Percentiles rank a stretch among this genome's conserved stretches.
These are phyloP conservation scores for Chironomus riparius DNA, from an alignment of 2,888 invertebrate species.

Conservation along the genomic window DNA sequence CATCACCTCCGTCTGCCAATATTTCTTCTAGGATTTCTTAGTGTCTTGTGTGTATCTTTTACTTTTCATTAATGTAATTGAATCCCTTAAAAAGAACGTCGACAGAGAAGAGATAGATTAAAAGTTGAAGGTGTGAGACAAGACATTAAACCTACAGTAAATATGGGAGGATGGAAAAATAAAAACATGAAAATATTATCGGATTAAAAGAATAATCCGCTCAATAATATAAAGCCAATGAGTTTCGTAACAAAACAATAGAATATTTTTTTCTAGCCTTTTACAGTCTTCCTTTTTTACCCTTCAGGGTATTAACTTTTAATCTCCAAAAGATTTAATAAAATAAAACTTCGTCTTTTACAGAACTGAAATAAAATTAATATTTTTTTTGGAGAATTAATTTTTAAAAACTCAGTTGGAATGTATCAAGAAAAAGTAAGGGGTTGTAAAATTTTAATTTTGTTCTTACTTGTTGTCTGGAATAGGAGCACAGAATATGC, in stretches of 20 bases:
- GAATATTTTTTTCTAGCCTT: background rate
- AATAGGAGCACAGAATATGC: too few relatives aligned
- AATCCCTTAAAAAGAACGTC: background rate
- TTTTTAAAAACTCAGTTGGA: too few relatives aligned
- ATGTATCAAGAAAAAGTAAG: too few relatives aligned
- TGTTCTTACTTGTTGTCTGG: too few relatives aligned
- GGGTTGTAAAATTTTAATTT: too few relatives aligned
- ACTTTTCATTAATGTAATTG: background rate
- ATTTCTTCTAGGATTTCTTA: background rate
- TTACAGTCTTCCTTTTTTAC: background rate
- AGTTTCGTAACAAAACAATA: background rate
- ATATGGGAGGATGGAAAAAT: background rate
- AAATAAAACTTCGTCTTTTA: too few relatives aligned
- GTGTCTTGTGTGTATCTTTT: background rate
- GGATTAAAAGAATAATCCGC: constrained; percentile 10
- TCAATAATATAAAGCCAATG: background rate
- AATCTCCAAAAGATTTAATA: constrained; percentile 3
- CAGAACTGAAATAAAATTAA: too few relatives aligned
- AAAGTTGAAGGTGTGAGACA: background rate
- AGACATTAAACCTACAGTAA: too few relatives aligned
- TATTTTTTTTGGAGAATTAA: too few relatives aligned
- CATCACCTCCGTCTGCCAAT: background rate
- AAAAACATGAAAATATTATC: constrained; percentile 4
- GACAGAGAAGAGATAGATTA: background rate
- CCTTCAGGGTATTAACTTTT: constrained; percentile 1